Conservation (phyloP, 2,797 vertebrate species). For the Arremon brunneinucha region DNA sequence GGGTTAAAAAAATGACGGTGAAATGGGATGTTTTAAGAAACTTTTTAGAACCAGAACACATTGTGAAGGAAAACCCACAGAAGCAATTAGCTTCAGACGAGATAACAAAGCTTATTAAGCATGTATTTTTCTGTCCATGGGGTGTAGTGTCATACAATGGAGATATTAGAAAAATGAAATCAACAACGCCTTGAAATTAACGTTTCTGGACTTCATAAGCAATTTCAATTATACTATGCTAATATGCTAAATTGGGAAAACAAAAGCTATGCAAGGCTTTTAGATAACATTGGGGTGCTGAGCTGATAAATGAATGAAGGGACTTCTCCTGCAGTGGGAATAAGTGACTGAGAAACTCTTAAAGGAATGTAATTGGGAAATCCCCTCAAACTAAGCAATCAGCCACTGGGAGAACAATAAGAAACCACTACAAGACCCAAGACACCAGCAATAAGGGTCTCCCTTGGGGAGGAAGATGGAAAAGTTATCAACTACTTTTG, state of each 20-base stretch:
- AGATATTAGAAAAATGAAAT: slow-evolving; percentile 30
- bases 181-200: slow-evolving; percentile 40
- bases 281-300: not conserved
- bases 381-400: not conserved
- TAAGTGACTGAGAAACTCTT: not conserved
- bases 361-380: not conserved
- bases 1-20: not conserved
- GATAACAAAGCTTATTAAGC: slow-evolving; percentile 46
- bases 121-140: slow-evolving; percentile 8
- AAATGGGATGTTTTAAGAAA: not conserved
- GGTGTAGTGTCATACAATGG: not conserved
- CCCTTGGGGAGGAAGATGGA: not conserved
- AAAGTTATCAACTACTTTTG: not conserved
- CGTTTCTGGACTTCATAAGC: slow-evolving; percentile 12
- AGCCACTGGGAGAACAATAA: not conserved
- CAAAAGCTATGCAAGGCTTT: not conserved
- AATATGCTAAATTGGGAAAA: slow-evolving; percentile 39
- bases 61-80: not conserved
- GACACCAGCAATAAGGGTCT: not conserved
- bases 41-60: not conserved
- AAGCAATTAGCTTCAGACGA: slow-evolving; percentile 43
- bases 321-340: not conserved
- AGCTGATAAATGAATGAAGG: not conserved
- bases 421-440: not conserved
- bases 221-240: slow-evolving; percentile 54